Conservation (phyloP, 2,113 vertebrate species). For the Talpa occidentalis region DNA sequence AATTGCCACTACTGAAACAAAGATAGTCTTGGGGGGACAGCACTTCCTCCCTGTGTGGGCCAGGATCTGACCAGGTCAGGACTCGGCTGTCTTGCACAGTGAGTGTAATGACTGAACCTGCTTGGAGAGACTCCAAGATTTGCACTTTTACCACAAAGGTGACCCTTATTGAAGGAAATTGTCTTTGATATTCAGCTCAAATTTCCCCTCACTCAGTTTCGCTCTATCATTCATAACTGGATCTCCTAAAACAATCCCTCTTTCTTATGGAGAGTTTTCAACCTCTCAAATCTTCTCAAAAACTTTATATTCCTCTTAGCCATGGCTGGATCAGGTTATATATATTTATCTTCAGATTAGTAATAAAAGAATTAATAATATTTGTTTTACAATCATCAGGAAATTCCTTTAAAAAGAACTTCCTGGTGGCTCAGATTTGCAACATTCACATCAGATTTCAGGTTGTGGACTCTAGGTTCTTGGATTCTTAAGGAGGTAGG, state of each 20-base stretch:
- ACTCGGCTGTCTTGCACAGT: background rate
- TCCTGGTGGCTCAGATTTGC: slow-evolving; percentile 39
- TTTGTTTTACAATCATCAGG: slow-evolving; percentile 51
- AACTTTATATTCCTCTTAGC: background rate
- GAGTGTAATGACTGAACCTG: background rate
- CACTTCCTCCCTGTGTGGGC: background rate
- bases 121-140: background rate
- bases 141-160: slow-evolving; percentile 35
- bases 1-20: background rate
- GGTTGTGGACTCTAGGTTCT: background rate
- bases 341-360: slow-evolving; percentile 58
- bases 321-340: background rate
- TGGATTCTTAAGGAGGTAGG: background rate
- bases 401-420: slow-evolving; percentile 60
- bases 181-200: slow-evolving; percentile 22
- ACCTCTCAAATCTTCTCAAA: slow-evolving; percentile 47
- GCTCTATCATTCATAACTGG: slow-evolving; percentile 58
- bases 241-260: slow-evolving; percentile 63
- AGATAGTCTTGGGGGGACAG: background rate
- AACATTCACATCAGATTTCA: slow-evolving; percentile 28
- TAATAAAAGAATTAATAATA: slow-evolving; percentile 59
- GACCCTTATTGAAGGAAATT: background rate
- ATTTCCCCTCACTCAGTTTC: slow-evolving; percentile 67
- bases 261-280: slow-evolving; percentile 54
- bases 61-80: background rate